Conservation (phyloP, 2,888 invertebrate genomes). For the Nycteola revayana region DNA sequence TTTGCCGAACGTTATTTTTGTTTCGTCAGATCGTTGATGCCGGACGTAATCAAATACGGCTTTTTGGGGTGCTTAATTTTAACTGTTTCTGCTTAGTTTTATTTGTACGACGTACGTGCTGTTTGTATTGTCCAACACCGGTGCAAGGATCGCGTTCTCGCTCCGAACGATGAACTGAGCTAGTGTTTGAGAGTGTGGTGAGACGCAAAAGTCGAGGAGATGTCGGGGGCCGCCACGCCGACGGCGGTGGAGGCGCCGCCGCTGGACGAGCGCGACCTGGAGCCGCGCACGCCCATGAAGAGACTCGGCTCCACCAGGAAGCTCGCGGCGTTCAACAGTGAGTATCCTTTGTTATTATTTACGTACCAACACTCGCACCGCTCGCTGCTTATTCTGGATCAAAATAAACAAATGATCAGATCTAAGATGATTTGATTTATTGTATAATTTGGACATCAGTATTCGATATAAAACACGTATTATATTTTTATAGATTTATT, state of each 20-base stretch:
- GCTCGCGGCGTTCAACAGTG: slow-evolving; percentile 89
- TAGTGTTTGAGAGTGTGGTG: background rate
- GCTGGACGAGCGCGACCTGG: slow-evolving; percentile 89
- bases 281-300: slow-evolving; percentile 90
- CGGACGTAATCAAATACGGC: slow-evolving; percentile 23
- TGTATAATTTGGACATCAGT: too few species aligned
- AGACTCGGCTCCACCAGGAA: slow-evolving; percentile 91
- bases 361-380: too few species aligned
- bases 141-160: background rate
- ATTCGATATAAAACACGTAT: too few species aligned
- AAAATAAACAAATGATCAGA: too few species aligned
- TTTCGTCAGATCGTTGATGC: slow-evolving; percentile 21
- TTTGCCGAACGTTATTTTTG: slow-evolving; percentile 36
- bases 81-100: background rate
- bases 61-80: slow-evolving; percentile 8
- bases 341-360: slow-evolving; percentile 64
- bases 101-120: background rate
- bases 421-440: too few species aligned
- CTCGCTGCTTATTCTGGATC: too few species aligned
- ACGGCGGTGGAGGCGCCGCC: slow-evolving; percentile 93
- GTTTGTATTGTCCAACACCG: background rate
- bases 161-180: background rate
- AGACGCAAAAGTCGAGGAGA: slow-evolving; percentile 14
- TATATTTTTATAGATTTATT: too few species aligned
- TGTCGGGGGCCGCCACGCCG: slow-evolving; percentile 85